Evolutionary conservation across 2,113 vertebrate genomes (phyloP), one percentile per base, ranked within the genome.

Genomic region (Cepphus grylle): DNA sequence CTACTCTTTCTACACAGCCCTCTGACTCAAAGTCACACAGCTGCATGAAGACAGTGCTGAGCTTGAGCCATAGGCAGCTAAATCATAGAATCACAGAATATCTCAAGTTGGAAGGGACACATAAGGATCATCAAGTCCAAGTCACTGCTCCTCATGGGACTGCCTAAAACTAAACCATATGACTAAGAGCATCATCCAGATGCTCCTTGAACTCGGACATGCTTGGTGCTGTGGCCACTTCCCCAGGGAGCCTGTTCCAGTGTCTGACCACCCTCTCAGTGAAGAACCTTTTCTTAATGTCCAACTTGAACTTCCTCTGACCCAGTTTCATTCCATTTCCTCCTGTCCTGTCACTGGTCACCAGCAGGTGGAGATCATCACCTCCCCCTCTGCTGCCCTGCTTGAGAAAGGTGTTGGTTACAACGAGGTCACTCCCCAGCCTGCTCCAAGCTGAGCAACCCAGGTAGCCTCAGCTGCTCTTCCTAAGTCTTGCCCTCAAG

Each of bases 281-380:
- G 17, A 83, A 34, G 29, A 69, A 5, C 38, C 17, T 65, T 73
- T 42, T 42, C 36, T 50, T 47, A 11, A 29, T 2, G 30, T 9
- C 8, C 36, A 65, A 9, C 6, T 13, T 74, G 70, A 74, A 22
- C 1, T 0, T 42, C 17, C 15, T 27, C 23, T 32, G 23, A 21
- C 3, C 2, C 45, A 79, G 27, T 38, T 40, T 49, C 52, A 30
- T 11, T 32, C 36, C 15, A 15, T 6, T 12, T 16, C 70, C 50
- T n/a, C 0, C 0, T 8, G 36, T 36, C 27, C 49, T 8, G 0
- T 3, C 3, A 1, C 76, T 34, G 49, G 19, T 17, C 32, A 56
- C 36, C 65, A 63, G 30, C 36, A n/a, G 2, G 2, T 42, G 29
- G 58, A 61, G 63, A 55, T 15, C n/a, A 78, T 59, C 16, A 55